Evolutionary conservation across 2,888 invertebrate species (phyloP).

Genomic region (Melipona bicolor): DNA sequence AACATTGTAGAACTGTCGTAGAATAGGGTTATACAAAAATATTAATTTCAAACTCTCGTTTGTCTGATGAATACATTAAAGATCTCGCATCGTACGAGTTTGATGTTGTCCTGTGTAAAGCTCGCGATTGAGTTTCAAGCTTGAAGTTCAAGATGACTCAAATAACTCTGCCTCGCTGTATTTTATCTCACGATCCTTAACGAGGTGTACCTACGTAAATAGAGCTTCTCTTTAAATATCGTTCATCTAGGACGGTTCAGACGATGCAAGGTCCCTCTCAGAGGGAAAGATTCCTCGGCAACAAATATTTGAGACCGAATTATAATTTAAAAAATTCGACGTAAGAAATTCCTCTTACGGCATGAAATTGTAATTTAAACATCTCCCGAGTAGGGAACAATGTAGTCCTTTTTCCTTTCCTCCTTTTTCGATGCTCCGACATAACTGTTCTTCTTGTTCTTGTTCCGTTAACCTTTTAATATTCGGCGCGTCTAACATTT

Average conservation of each 20-base stretch:
- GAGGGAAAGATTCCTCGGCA: background rate
- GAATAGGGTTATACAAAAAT: no score
- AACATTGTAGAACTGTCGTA: no score
- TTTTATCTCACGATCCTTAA: background rate
- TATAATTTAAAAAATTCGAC: background rate
- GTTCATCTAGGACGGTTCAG: background rate
- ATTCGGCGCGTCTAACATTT: background rate
- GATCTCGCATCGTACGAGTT: no score
- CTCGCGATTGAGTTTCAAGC: background rate
- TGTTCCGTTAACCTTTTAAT: conserved; percentile 53
- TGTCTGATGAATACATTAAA: no score
- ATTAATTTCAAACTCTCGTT: no score
- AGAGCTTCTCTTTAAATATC: background rate
- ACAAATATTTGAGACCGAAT: conserved; percentile 2
- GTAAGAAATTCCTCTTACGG: background rate
- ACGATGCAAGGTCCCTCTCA: background rate
- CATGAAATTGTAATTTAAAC: conserved; percentile 1
- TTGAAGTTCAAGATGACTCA: background rate
- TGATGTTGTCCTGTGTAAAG: no score
- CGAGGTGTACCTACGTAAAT: background rate
- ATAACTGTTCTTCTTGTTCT: conserved; percentile 10
- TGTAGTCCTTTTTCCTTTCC: background rate
- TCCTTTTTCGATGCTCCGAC: background rate
- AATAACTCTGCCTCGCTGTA: background rate
- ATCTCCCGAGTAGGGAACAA: no score